Evolutionary conservation across 2,113 vertebrate genomes (phyloP).

Genomic region (Centrocercus urophasianus): DNA sequence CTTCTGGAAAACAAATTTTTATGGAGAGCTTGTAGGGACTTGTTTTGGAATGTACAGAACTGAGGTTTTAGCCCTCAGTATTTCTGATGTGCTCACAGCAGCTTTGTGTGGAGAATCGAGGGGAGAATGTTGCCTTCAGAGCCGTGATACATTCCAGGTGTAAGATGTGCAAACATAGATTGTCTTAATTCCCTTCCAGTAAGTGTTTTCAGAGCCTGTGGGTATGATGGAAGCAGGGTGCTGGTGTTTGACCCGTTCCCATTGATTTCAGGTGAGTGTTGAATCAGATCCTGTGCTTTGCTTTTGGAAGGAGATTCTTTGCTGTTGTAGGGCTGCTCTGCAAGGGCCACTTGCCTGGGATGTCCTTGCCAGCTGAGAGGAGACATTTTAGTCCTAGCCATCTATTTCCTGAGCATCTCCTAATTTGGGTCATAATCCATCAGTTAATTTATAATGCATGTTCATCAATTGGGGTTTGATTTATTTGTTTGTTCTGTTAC

Average conservation of each 20-base stretch:
- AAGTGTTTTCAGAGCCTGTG: neutral
- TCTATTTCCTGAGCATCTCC: neutral
- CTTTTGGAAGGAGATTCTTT: neutral
- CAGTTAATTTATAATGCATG: neutral
- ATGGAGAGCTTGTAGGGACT: neutral
- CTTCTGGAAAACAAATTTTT: neutral
- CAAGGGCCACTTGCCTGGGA: neutral
- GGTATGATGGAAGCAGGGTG: neutral
- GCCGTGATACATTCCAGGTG: neutral
- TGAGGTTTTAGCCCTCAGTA: neutral
- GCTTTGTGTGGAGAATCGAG: neutral
- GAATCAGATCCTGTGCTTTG: fast-evolving
- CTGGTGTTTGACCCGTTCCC: neutral
- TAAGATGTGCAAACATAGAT: neutral
- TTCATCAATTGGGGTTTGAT: neutral
- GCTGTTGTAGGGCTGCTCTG: neutral
- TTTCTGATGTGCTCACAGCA: neutral
- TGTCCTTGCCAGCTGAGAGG: neutral
- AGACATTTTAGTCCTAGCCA: neutral
- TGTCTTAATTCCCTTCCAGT: neutral
- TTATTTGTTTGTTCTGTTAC: neutral
- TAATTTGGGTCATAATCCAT: neutral
- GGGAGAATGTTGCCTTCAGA: neutral
- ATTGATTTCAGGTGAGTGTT: fast-evolving
- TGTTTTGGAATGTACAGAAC: constrained; percentile 8